Percentiles rank a stretch among this genome's conserved stretches.
Conservation (phyloP, 2,113 vertebrate genomes). For the Megaceryle maxima region DNA sequence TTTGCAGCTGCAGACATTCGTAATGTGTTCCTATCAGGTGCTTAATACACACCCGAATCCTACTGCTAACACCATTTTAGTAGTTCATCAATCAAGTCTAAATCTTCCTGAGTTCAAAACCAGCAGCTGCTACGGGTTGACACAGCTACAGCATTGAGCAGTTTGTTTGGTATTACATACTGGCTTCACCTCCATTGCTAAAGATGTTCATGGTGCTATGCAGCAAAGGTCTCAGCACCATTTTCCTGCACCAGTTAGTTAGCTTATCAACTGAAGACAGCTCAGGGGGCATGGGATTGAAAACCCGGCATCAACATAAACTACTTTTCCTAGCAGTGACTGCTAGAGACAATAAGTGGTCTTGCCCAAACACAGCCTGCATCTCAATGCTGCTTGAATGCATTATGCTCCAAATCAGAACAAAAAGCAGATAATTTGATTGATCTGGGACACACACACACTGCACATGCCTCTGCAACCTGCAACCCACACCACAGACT, state of each 20-base stretch:
- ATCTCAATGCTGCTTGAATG: background rate
- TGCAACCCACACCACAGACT: background rate
- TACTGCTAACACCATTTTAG: background rate
- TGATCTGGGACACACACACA: background rate
- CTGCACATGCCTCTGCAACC: background rate
- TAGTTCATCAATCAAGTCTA: slow-evolving; percentile 41
- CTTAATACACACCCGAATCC: background rate
- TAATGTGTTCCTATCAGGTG: background rate
- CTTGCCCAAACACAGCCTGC: background rate
- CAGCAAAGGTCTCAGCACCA: background rate
- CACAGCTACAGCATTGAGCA: background rate
- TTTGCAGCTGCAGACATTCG: background rate
- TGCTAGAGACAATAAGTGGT: background rate
- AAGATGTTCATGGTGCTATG: background rate
- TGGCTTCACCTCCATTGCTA: background rate
- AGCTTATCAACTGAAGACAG: background rate
- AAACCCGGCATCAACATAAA: background rate
- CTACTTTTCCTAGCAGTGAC: background rate
- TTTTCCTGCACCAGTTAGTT: background rate
- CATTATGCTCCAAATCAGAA: background rate
- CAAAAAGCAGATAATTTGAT: background rate
- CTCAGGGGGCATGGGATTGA: background rate
- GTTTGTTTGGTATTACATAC: background rate
- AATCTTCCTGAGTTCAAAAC: background rate
- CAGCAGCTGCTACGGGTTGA: background rate